A percentile compares a stretch with the other conserved stretches of the same genome.
Evolutionary conservation across 2,113 vertebrate genomes (phyloP).

Genomic region (Carassius carassius): DNA sequence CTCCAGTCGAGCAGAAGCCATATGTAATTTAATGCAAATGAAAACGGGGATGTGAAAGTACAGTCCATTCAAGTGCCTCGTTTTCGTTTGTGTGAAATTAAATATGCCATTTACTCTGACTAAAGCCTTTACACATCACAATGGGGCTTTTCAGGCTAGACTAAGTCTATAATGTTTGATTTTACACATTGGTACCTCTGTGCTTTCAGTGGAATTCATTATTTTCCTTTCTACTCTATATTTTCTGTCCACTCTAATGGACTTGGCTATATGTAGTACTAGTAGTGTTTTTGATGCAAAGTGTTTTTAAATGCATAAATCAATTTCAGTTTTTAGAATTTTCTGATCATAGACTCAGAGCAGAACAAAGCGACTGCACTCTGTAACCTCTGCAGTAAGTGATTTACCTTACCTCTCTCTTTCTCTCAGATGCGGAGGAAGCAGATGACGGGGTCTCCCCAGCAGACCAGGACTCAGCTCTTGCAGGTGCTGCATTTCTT

Average conservation of each 20-base stretch:
- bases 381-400: slow-evolving; percentile 4
- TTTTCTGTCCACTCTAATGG: not conserved
- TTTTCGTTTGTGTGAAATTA: slow-evolving; percentile 9
- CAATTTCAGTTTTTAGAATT: not conserved
- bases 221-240: not conserved
- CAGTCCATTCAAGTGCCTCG: slow-evolving; percentile 9
- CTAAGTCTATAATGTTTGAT: slow-evolving; percentile 18
- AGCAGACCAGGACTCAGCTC: slow-evolving; percentile 14
- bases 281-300: not conserved
- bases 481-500: slow-evolving; percentile 43
- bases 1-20: not conserved
- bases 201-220: slow-evolving; percentile 13
- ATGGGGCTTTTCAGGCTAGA: slow-evolving; percentile 12
- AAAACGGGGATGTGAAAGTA: not conserved
- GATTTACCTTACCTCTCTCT: not conserved
- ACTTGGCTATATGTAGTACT: not conserved
- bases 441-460: slow-evolving; percentile 6
- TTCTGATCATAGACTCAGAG: slow-evolving; percentile 1
- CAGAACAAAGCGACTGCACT: not conserved
- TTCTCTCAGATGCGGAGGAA: slow-evolving; percentile 29
- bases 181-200: slow-evolving; percentile 13
- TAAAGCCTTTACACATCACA: slow-evolving; percentile 12
- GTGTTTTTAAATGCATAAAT: not conserved
- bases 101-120: slow-evolving; percentile 22
- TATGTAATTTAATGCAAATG: not conserved